These are phyloP conservation scores for Dromococcyx pavoninus DNA, from an alignment of 2,797 vertebrate species.

Conservation along the genomic window DNA sequence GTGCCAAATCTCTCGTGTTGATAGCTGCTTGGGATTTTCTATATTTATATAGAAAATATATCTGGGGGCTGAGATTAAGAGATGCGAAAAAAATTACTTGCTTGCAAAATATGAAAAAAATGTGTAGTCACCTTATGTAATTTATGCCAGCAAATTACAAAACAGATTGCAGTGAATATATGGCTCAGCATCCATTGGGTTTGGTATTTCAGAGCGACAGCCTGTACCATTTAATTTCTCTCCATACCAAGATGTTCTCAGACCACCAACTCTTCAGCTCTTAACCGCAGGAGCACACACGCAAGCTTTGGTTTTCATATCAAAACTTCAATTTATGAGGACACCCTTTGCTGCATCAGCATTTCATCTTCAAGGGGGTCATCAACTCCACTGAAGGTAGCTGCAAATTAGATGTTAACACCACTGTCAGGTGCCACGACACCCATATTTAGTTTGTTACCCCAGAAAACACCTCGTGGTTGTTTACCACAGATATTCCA, in stretches of 20 bases:
- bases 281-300: background rate
- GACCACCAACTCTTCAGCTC: background rate
- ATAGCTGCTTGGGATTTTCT: background rate
- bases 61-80: background rate
- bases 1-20: background rate
- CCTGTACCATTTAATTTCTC: background rate
- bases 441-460: background rate
- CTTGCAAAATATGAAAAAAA: background rate
- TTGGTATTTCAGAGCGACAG: background rate
- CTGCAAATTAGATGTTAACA: conserved; percentile 16
- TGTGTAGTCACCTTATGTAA: background rate
- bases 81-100: background rate
- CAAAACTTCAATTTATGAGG: background rate
- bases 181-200: background rate
- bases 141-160: background rate
- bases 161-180: background rate
- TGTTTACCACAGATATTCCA: background rate
- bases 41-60: background rate
- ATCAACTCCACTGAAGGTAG: background rate
- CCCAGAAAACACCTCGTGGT: background rate
- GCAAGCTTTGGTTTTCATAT: background rate
- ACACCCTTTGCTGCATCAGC: background rate
- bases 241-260: background rate
- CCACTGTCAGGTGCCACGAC: background rate
- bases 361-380: conserved; percentile 21